These are phyloP conservation scores for Rhynchotus rufescens DNA, from an alignment of 2,797 vertebrate species.

Conservation along the genomic window DNA sequence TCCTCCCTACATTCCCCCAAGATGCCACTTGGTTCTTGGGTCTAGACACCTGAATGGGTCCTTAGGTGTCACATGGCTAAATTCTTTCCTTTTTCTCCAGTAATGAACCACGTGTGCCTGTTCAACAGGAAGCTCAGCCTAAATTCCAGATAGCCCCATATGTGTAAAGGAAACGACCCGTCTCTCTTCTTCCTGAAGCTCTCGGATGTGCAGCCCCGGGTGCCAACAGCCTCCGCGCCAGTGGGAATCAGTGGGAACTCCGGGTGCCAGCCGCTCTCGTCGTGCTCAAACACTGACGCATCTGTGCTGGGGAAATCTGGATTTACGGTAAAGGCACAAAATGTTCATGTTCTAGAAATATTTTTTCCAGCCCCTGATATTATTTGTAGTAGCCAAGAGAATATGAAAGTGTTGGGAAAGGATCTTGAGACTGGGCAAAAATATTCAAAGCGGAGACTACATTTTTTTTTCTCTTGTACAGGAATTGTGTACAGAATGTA, in stretches of 20 bases:
- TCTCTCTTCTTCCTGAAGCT: not conserved
- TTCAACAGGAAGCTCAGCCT: not conserved
- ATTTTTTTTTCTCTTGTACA: not conserved
- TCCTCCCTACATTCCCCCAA: no score
- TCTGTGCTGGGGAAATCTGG: not conserved
- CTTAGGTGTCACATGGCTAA: not conserved
- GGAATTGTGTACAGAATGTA: not conserved
- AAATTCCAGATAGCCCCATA: not conserved
- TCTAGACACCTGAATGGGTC: no score
- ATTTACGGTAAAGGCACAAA: not conserved
- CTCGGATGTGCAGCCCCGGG: not conserved
- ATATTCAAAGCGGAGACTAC: not conserved
- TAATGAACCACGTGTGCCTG: not conserved
- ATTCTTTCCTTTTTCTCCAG: not conserved
- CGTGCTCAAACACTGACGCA: not conserved
- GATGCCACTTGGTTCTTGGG: not conserved
- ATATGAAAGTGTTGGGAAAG: slow-evolving; percentile 6
- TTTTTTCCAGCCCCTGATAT: not conserved
- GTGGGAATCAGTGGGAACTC: not conserved
- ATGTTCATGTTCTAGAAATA: not conserved
- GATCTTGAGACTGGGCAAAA: not conserved
- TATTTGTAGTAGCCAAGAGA: not conserved
- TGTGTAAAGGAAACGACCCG: not conserved
- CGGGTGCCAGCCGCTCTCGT: not conserved
- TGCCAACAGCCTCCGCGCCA: not conserved